These are phyloP conservation scores for Cryptocheilus praepositus DNA, from an alignment of 2,888 invertebrate species.

Conservation along the genomic window DNA sequence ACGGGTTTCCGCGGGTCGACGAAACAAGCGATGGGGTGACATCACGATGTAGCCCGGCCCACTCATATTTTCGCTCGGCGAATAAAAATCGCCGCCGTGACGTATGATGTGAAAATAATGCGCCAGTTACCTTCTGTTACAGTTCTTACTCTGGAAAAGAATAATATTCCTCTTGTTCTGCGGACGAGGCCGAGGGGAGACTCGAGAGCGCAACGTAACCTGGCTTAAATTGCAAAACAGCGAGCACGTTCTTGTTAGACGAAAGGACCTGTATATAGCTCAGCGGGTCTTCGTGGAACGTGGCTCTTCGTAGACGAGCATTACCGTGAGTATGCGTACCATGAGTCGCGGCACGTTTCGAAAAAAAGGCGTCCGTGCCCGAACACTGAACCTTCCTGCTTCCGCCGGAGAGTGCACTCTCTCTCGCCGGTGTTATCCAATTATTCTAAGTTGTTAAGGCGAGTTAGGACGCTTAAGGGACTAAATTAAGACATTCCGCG, in stretches of 20 bases:
- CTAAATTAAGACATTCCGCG: constrained; percentile 75
- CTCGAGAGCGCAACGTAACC: constrained; percentile 1
- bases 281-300: background rate
- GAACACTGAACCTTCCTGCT: constrained; percentile 52
- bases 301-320: constrained; percentile 6
- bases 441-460: constrained; percentile 75
- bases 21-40: background rate
- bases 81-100: background rate
- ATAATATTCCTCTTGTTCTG: background rate
- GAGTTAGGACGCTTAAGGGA: constrained; percentile 74
- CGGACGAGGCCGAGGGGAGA: constrained; percentile 45
- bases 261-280: background rate
- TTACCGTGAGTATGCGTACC: constrained; percentile 4
- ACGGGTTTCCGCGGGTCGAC: constrained; percentile 10
- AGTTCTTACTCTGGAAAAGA: background rate
- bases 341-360: constrained; percentile 28
- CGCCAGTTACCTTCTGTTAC: no score
- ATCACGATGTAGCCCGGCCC: no score
- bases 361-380: constrained; percentile 36
- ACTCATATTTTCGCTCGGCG: background rate
- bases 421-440: constrained; percentile 71
- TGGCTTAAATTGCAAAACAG: constrained; percentile 6
- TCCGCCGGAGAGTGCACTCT: constrained; percentile 32
- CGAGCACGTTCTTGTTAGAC: constrained; percentile 6
- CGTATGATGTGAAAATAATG: background rate